Evolutionary conservation across 2,888 invertebrate species (phyloP).

Genomic region (Dendrolimus houi): DNA sequence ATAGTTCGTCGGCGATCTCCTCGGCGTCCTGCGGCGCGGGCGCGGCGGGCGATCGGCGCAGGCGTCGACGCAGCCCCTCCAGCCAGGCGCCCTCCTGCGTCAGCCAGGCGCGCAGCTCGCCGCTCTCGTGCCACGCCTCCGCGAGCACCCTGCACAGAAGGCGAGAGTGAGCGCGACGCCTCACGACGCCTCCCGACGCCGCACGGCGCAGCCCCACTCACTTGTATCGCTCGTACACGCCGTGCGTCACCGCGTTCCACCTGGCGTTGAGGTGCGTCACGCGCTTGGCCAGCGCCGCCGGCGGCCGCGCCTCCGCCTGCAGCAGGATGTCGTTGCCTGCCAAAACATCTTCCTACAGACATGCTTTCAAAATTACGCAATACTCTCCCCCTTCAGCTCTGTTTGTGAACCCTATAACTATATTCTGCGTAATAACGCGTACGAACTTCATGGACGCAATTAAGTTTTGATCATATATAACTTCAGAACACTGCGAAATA

Average conservation of each 20-base stretch:
- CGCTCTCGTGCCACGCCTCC: slow-evolving; percentile 85
- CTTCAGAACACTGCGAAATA: too few relatives aligned
- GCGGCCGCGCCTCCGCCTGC: slow-evolving; percentile 64
- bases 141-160: slow-evolving; percentile 66
- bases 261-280: slow-evolving; percentile 82
- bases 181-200: slow-evolving; percentile 53
- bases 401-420: too few relatives aligned
- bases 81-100: slow-evolving; percentile 87
- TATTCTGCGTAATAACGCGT: too few relatives aligned
- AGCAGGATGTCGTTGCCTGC: slow-evolving; percentile 79
- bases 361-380: too few relatives aligned
- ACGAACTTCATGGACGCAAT: too few relatives aligned
- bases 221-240: slow-evolving; percentile 81
- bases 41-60: slow-evolving; percentile 81
- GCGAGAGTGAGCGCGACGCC: slow-evolving; percentile 17
- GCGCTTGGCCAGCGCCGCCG: slow-evolving; percentile 78
- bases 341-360: too few relatives aligned
- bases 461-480: too few relatives aligned
- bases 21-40: slow-evolving; percentile 90
- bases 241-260: slow-evolving; percentile 83
- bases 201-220: slow-evolving; percentile 22
- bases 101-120: slow-evolving; percentile 86
- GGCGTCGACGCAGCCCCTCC: slow-evolving; percentile 85
- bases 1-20: slow-evolving; percentile 93
- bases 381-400: too few relatives aligned